A percentile compares a stretch with the other conserved stretches of the same genome.
Conservation (phyloP, 2,888 invertebrate genomes). For the Erebia aethiops region DNA sequence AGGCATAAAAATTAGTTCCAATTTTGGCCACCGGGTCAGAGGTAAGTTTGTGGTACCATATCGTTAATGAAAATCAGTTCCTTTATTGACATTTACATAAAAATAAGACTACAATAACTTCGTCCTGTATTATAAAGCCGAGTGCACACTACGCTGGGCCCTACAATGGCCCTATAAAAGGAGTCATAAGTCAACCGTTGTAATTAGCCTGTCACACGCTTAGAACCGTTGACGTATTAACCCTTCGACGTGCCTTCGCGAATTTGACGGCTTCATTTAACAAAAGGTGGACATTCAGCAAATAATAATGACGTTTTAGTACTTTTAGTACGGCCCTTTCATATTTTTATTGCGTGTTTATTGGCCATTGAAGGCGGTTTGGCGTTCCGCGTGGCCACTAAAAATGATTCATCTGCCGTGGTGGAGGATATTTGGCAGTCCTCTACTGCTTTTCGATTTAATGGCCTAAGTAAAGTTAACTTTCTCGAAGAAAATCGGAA, state of each 20-base stretch:
- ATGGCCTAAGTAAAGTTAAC: slow-evolving; percentile 54
- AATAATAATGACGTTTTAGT: slow-evolving; percentile 77
- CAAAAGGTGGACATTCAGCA: slow-evolving; percentile 76
- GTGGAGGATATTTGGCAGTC: slow-evolving; percentile 51
- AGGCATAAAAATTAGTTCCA: too few relatives aligned
- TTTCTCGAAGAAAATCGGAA: background rate
- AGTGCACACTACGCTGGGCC: slow-evolving; percentile 2
- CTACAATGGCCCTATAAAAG: slow-evolving; percentile 22
- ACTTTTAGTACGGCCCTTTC: slow-evolving; percentile 75
- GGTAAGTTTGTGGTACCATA: background rate
- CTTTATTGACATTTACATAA: slow-evolving; percentile 1
- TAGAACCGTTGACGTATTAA: slow-evolving; percentile 49
- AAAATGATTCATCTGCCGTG: slow-evolving; percentile 71
- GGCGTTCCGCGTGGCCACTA: slow-evolving; percentile 62
- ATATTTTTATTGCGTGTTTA: slow-evolving; percentile 80
- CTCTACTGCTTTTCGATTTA: slow-evolving; percentile 54
- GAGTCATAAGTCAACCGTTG: slow-evolving; percentile 51
- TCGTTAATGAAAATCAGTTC: background rate
- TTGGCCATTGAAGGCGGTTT: slow-evolving; percentile 73
- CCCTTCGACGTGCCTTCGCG: slow-evolving; percentile 54
- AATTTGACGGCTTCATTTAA: slow-evolving; percentile 77
- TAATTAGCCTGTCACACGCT: slow-evolving; percentile 59
- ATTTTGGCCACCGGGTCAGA: too few relatives aligned
- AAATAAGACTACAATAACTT: background rate
- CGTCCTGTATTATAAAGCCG: slow-evolving; percentile 20